Percentiles rank a stretch among this genome's conserved stretches.
These are phyloP conservation scores for Ceratoteleas bidentatus DNA, from an alignment of 1,140 invertebrate species.

Conservation along the genomic window DNA sequence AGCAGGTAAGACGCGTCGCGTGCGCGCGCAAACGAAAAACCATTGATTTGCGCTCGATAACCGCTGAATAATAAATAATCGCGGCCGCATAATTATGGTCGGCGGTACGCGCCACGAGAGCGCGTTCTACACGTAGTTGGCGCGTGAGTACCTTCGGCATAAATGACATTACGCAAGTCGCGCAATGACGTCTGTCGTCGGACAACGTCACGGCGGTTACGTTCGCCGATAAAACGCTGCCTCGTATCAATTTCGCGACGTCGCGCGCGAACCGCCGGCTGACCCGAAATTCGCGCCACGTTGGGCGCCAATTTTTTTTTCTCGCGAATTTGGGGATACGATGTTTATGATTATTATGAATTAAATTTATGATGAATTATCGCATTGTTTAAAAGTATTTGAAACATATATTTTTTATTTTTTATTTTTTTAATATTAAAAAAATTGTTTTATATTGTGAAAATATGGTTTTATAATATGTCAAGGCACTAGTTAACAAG, in stretches of 20 bases:
- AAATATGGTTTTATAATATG: too few relatives aligned
- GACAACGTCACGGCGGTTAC: slow-evolving; percentile 63
- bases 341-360: too few relatives aligned
- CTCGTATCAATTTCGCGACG: slow-evolving; percentile 43
- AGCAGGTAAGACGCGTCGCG: too few relatives aligned
- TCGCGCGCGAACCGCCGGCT: not conserved
- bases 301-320: too few relatives aligned
- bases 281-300: not conserved
- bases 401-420: too few relatives aligned
- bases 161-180: slow-evolving; percentile 66
- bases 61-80: not conserved
- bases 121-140: slow-evolving; percentile 51
- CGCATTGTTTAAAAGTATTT: too few relatives aligned
- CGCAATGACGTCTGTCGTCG: slow-evolving; percentile 64
- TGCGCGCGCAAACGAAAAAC: too few relatives aligned
- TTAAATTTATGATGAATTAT: too few relatives aligned
- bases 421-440: too few relatives aligned
- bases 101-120: slow-evolving; percentile 15
- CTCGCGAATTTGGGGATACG: too few relatives aligned
- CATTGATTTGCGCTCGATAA: not conserved
- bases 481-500: too few relatives aligned
- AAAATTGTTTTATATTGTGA: too few relatives aligned
- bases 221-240: slow-evolving; percentile 54
- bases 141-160: slow-evolving; percentile 51
- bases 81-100: not conserved